phyloP scores from a whole-genome alignment of 2,888 invertebrate genomes.

The Spodoptera picta region DNA sequence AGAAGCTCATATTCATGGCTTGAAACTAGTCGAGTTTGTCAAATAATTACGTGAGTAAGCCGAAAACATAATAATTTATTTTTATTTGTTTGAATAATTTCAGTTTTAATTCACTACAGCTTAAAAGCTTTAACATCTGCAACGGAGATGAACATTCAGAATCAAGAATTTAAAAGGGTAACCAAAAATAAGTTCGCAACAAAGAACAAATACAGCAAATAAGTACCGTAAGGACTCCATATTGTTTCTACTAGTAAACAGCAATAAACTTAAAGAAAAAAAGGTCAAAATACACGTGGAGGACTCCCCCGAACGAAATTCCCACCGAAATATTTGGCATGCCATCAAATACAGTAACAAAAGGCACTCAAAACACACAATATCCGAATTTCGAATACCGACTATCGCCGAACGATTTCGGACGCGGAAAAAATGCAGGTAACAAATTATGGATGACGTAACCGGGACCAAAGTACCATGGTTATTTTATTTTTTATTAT shows the following conservation, averaged over 20 bases:
- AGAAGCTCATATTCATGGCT: no score
- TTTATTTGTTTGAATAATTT: no score
- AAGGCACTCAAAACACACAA: slow-evolving; percentile 48
- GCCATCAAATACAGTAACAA: slow-evolving; percentile 46
- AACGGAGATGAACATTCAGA: no score
- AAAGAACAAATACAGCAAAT: no score
- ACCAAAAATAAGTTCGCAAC: no score
- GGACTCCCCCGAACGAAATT: slow-evolving; percentile 48
- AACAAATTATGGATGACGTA: slow-evolving; percentile 56
- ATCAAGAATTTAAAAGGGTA: no score
- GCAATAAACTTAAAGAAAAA: slow-evolving; percentile 33
- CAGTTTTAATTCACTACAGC: no score
- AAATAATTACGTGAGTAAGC: no score
- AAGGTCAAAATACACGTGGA: slow-evolving; percentile 43
- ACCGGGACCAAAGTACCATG: slow-evolving; percentile 29
- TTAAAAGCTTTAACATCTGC: no score
- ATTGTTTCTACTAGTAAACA: slow-evolving; percentile 6
- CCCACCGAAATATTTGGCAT: slow-evolving; percentile 61
- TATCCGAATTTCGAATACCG: slow-evolving; percentile 33
- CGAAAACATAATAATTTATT: no score
- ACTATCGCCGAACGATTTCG: slow-evolving; percentile 26
- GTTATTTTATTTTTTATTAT: slow-evolving; percentile 10
- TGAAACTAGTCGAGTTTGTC: no score
- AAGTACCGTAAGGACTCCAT: no score
- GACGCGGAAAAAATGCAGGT: slow-evolving; percentile 58